A percentile compares a stretch with the other conserved stretches of the same genome.
Evolutionary conservation across 1,140 invertebrate species (phyloP).

Genomic region (Hyphantria cunea): DNA sequence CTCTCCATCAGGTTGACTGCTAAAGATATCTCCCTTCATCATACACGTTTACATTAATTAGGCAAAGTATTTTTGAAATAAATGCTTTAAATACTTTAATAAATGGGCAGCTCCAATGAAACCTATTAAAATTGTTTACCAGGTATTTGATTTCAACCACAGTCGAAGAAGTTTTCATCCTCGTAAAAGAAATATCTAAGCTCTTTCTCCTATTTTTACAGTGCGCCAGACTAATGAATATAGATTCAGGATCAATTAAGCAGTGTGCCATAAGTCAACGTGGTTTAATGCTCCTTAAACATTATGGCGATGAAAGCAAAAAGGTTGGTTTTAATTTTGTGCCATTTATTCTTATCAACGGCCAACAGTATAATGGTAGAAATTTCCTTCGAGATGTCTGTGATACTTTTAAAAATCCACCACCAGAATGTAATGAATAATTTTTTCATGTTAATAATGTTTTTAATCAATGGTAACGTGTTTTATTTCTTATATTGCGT

Average conservation of each 20-base stretch:
- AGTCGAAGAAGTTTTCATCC: too few relatives aligned
- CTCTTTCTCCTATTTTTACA: conserved; percentile 40
- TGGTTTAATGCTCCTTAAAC: conserved; percentile 50
- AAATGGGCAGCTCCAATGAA: too few relatives aligned
- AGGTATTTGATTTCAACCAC: too few relatives aligned
- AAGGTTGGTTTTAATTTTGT: conserved; percentile 47
- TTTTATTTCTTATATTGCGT: background rate
- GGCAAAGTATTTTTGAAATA: too few relatives aligned
- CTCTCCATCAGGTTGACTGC: too few relatives aligned
- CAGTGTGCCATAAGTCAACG: conserved; percentile 51
- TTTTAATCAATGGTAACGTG: background rate
- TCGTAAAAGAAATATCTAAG: too few relatives aligned
- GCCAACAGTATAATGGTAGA: conserved; percentile 26
- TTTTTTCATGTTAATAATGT: background rate
- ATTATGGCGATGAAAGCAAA: conserved; percentile 57
- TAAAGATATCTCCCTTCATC: too few relatives aligned
- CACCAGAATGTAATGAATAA: conserved; percentile 35
- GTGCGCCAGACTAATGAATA: conserved; percentile 48
- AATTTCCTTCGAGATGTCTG: conserved; percentile 52
- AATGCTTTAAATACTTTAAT: too few relatives aligned
- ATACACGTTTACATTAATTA: too few relatives aligned
- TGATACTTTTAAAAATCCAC: conserved; percentile 42
- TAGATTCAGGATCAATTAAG: conserved; percentile 51
- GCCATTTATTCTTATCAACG: conserved; percentile 59
- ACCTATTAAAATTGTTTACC: too few relatives aligned